Base-by-base conservation (phyloP, 2,797 vertebrate species). In the Gila robusta region DNA sequence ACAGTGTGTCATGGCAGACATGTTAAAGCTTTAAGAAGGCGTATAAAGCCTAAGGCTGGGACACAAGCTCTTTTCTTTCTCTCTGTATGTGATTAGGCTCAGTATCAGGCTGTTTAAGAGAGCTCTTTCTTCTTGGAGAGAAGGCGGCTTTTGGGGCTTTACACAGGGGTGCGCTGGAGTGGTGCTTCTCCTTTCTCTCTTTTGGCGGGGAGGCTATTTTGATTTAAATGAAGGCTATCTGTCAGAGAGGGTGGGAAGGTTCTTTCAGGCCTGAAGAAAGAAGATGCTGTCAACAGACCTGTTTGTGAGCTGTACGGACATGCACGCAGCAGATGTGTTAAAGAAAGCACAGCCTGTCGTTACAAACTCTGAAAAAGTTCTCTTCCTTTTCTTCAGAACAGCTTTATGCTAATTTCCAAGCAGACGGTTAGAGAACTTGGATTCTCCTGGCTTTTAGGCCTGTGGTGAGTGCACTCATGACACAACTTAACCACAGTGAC, bases 291-390 rank as follows among this genome's bases (percentile, higher is more conserved):
- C 92, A 92, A 87, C 90, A 91, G 94, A 94, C 94, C 95, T 96
- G 96, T 95, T 94, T 91, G 93, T 92, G 94, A 94, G 92, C 91
- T 93, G 95, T 94, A 92, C 87, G 80, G 94, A 96, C 94, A 93
- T 92, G 83, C 93, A 95, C 91, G 93, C 94, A 94, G 94, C 96
- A 96, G 96, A 96, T 96, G 96, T 95, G 95, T 95, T 95, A 95
- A 95, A 95, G 83, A 89, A 72, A 92, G 91, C 78, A 87, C 52
- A 89, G 89, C 84, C 80, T 76, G 77, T 81, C 87, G 84, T 89
- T 89, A 90, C 88, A 6, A 82, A 72, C 81, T 89, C 84, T 80
- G 88, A 88, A 85, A 86, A 87, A 87, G 49, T 67, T 56, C 8
- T 47, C 52, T 49, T 84, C 59, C 76, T 82, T 87, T 83, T 83